Base-by-base conservation (phyloP, 2,113 vertebrate genomes). In the Heterotilapia buettikoferi region DNA sequence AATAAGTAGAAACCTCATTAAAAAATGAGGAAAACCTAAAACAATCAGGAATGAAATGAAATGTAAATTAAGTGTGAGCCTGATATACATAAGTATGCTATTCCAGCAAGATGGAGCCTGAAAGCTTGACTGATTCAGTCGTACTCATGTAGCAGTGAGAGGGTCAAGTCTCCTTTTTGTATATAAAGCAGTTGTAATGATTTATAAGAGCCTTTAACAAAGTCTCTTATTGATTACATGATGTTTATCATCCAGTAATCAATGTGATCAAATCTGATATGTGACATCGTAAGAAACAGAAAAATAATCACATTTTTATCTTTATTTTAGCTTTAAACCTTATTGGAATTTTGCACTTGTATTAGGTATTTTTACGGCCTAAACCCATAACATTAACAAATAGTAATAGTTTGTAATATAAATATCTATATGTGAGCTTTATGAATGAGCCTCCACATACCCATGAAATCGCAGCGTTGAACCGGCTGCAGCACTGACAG, bases 301-400 rank as follows among this genome's bases (percentile, higher is more conserved):
- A 73, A 4, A 76, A 45, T 5, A 45, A 1, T 45, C 21, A 61
- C 14, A 1, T 66, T 7, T 66, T 38, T 38, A 47, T 29, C 9
- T 19, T 26, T 7, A 47, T 47, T 47, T 76, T 29, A 76, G 40
- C 40, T 76, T 29, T 76, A 76, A 76, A 29, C 14, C 26, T 78
- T 12, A 31, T 31, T 1, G 4, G 1, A 3, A 13, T 47, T 78
- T 78, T 11, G 16, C 71, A 76, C 16, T 45, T 73, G 8, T 3
- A 0, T 10, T 73, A 12, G 9, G 0, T 14, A 11, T 47, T 7
- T 76, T 26, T 18, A 47, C 0, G 0, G 0, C 8, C 3, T 6
- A 26, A 45, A 6, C 6, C 26, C 71, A 5, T 0, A 0, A 50
- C 71, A 19, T 50, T 76, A 50, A 50, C 26, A 29, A 78, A 19